These are phyloP conservation scores for Atherix ibis DNA, from an alignment of 2,888 invertebrate genomes.

Conservation along the genomic window DNA sequence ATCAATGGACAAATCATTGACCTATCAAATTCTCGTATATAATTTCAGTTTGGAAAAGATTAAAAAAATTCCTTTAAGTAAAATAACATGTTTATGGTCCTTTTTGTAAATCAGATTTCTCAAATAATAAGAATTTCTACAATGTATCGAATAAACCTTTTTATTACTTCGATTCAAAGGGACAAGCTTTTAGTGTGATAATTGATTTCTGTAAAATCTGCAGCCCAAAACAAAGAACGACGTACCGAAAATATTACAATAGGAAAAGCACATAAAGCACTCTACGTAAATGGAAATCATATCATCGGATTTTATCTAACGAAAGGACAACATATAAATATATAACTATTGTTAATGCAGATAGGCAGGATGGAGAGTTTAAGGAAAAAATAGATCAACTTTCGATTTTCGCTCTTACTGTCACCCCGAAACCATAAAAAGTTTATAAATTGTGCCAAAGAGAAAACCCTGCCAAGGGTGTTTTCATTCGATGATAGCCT, in stretches of 20 bases:
- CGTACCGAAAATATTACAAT: too few relatives aligned
- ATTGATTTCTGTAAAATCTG: conserved; percentile 1
- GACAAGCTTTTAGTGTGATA: background rate
- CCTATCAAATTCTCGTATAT: too few relatives aligned
- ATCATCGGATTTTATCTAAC: background rate
- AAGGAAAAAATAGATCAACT: background rate
- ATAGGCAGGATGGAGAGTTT: background rate
- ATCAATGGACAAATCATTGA: too few relatives aligned
- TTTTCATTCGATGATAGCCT: too few relatives aligned
- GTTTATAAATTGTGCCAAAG: background rate
- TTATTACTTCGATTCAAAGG: background rate
- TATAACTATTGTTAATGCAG: background rate
- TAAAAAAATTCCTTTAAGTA: background rate
- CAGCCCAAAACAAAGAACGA: background rate
- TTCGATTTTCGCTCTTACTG: conserved; percentile 1
- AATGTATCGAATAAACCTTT: background rate
- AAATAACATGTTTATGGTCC: background rate
- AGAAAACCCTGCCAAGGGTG: too few relatives aligned
- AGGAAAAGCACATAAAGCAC: too few relatives aligned
- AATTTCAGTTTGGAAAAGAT: too few relatives aligned
- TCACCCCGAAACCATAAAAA: conserved; percentile 1
- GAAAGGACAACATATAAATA: background rate
- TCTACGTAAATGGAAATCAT: background rate
- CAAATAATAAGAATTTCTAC: background rate
- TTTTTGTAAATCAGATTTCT: background rate